Evolutionary conservation across 2,888 invertebrate genomes (phyloP).

Genomic region (Leptopilina drosophilae): DNA sequence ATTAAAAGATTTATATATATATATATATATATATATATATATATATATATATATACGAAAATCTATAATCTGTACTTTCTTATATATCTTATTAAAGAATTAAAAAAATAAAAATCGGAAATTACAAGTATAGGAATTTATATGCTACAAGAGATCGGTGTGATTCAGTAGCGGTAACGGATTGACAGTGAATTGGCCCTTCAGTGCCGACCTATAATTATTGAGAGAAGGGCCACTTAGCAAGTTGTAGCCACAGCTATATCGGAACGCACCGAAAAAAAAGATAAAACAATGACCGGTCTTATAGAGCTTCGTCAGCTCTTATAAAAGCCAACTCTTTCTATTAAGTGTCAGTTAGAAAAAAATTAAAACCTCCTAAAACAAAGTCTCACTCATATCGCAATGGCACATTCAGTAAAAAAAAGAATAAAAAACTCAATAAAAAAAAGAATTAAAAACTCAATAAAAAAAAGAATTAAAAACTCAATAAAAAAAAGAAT

Average conservation of each 20-base stretch:
- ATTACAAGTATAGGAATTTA: neutral
- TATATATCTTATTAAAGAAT: too few relatives aligned
- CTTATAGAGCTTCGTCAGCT: slow-evolving; percentile 53
- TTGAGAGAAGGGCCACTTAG: slow-evolving; percentile 65
- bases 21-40: too few relatives aligned
- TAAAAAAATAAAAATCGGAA: neutral
- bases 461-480: neutral
- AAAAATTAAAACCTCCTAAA: neutral
- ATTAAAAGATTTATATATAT: too few relatives aligned
- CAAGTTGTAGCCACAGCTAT: slow-evolving; percentile 49
- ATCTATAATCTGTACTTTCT: too few relatives aligned
- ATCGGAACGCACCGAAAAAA: slow-evolving; percentile 47
- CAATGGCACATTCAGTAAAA: neutral
- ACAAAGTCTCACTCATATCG: neutral
- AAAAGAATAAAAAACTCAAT: neutral
- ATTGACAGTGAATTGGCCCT: slow-evolving; percentile 64
- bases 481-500: neutral
- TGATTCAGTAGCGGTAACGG: slow-evolving; percentile 65
- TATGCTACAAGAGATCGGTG: slow-evolving; percentile 30
- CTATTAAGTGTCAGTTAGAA: neutral
- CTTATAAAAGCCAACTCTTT: slow-evolving; percentile 45
- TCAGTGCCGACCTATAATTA: slow-evolving; percentile 65
- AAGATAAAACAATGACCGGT: slow-evolving; percentile 52
- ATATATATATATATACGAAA: too few relatives aligned
- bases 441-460: too few relatives aligned